These are phyloP conservation scores for Geopemphigus sp. DNA, from an alignment of 1,140 invertebrate species.

Conservation along the genomic window DNA sequence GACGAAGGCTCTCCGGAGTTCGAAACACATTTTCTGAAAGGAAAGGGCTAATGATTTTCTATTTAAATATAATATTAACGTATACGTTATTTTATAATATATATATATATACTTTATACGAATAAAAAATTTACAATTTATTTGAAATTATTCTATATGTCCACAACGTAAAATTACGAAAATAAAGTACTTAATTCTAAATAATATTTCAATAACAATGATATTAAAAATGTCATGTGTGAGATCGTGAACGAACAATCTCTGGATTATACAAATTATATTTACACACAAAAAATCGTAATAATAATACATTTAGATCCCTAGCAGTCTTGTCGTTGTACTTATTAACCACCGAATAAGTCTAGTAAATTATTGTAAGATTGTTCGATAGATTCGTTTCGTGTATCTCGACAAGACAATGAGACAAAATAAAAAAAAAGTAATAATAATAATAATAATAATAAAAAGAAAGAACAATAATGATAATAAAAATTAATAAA, in stretches of 20 bases:
- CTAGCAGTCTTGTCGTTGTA: constrained; percentile 47
- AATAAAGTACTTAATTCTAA: constrained; percentile 31
- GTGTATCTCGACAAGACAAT: constrained; percentile 44
- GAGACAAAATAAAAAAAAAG: constrained; percentile 27
- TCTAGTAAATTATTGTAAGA: constrained; percentile 40
- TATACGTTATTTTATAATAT: constrained; percentile 23
- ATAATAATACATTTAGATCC: constrained; percentile 35
- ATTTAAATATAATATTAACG: constrained; percentile 10
- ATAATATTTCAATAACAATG: constrained; percentile 50
- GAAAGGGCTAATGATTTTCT: constrained; percentile 19
- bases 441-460: too few relatives aligned
- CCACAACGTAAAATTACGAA: constrained; percentile 38
- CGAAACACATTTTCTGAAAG: not conserved
- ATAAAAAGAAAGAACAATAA: constrained; percentile 28
- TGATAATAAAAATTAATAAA: constrained; percentile 35
- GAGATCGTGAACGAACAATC: constrained; percentile 50
- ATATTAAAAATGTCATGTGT: constrained; percentile 48
- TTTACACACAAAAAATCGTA: not conserved
- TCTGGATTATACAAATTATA: constrained; percentile 25
- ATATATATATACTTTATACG: constrained; percentile 14
- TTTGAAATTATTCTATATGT: constrained; percentile 31
- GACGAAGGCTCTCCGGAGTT: not conserved
- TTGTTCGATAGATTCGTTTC: constrained; percentile 44
- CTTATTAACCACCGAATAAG: constrained; percentile 47
- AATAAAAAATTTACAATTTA: constrained; percentile 20